Evolutionary conservation across 64 coral and sea anemone genomes (phyloP).

Genomic region (Astreopora myriophthalma): DNA sequence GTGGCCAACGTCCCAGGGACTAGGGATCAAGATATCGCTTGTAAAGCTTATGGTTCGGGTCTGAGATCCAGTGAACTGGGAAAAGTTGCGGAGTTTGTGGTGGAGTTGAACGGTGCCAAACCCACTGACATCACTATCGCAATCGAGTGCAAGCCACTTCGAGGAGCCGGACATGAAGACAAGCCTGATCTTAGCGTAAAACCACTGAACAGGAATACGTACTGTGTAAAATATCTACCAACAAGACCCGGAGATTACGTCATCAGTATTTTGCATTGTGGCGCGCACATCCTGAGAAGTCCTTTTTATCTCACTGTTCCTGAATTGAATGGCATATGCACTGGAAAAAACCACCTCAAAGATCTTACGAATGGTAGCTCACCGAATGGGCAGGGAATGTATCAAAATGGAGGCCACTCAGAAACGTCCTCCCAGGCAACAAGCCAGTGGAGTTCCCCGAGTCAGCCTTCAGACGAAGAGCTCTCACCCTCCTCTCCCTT

Average conservation of each 20-base stretch:
- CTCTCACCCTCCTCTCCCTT: background rate
- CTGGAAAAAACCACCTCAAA: background rate
- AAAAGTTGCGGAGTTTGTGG: conserved; percentile 88
- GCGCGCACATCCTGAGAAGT: conserved; percentile 90
- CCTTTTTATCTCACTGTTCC: conserved; percentile 86
- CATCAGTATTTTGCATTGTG: conserved; percentile 88
- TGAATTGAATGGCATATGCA: background rate
- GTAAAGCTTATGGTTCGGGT: conserved; percentile 81
- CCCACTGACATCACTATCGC: conserved; percentile 94
- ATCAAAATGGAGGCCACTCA: background rate
- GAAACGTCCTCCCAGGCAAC: background rate
- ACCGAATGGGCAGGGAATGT: background rate
- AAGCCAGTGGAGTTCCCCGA: background rate
- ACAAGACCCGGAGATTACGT: conserved; percentile 86
- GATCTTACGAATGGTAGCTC: conserved; percentile 8
- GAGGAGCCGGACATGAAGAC: conserved; percentile 66
- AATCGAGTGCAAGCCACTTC: conserved; percentile 91
- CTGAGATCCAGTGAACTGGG: conserved; percentile 82
- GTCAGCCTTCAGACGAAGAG: conserved; percentile 2
- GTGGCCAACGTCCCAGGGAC: background rate
- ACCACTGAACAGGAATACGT: conserved; percentile 84
- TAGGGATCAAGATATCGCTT: conserved; percentile 45
- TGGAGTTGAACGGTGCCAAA: conserved; percentile 90
- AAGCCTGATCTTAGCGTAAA: conserved; percentile 91
- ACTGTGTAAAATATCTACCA: conserved; percentile 90